A percentile compares a stretch with the other conserved stretches of the same genome.
Conservation (phyloP, 2,888 invertebrate species). For the Xylocampa areola region DNA sequence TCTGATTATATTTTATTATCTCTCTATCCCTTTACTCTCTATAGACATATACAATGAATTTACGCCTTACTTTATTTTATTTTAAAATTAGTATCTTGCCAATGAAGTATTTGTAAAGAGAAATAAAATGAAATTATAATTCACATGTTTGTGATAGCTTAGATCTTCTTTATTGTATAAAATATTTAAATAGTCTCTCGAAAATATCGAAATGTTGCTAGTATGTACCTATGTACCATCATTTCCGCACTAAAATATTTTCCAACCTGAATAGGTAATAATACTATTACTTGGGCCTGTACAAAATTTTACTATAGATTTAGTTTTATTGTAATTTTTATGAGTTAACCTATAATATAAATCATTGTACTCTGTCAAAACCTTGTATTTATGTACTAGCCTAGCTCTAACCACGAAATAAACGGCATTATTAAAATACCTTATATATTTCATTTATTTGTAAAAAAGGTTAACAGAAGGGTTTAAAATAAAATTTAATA, state of each 20-base stretch:
- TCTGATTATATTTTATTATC: conserved; percentile 76
- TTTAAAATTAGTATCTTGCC: conserved; percentile 84
- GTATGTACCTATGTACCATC: conserved; percentile 72
- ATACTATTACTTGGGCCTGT: conserved; percentile 74
- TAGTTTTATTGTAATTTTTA: conserved; percentile 76
- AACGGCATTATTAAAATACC: conserved; percentile 80
- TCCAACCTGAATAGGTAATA: conserved; percentile 53
- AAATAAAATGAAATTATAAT: conserved; percentile 78
- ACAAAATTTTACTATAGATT: conserved; percentile 83
- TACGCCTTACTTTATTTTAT: conserved; percentile 75
- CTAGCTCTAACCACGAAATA: conserved; percentile 86
- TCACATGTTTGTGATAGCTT: conserved; percentile 85
- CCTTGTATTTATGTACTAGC: conserved; percentile 83
- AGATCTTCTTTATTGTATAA: conserved; percentile 83
- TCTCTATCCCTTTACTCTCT: conserved; percentile 87
- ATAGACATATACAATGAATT: conserved; percentile 82
- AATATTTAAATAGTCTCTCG: conserved; percentile 71
- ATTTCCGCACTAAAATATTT: conserved; percentile 66
- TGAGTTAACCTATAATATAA: conserved; percentile 82
- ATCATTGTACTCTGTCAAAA: conserved; percentile 77
- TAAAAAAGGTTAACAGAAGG: too few species aligned
- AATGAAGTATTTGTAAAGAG: conserved; percentile 85
- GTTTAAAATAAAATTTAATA: too few species aligned
- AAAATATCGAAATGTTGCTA: conserved; percentile 74
- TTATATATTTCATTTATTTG: conserved; percentile 24